Base-by-base conservation (phyloP, 37 sponge, comb jelly and placozoan species). In the Dysidea cf. avara region DNA sequence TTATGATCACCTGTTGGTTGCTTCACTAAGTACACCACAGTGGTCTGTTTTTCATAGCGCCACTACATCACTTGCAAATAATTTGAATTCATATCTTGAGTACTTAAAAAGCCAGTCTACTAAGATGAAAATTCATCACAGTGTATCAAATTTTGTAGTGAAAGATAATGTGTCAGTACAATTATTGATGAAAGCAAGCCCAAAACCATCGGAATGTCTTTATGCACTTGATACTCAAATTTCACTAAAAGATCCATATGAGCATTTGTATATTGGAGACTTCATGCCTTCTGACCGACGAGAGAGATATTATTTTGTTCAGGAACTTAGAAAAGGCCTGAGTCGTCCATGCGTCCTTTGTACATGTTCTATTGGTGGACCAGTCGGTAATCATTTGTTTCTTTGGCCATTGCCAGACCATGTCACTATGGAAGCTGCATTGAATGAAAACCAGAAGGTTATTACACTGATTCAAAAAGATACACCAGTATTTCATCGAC, bases 361-460 rank as follows among this genome's bases (percentile, higher is more conserved):
- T 30, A 76, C 77, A 18, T 76, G 31, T 38, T 66, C 77, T 20
- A 34, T 66, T 50, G 77, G 77, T 51, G 66, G 66, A 53, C 56
- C 66, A 17, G 66, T 65, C 50, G 77, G 77, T 28, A 76, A 76
- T 38, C 64, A 76, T 39, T 51, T 40, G 40, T 54, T 64, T 74
- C 48, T 74, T 30, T 74, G 61, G 75, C 75, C 50, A 39, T 49
- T 58, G 31, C 75, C 75, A 59, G 77, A 76, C 22, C 55, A 76
- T 25, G 56, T 76, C 1, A 76, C 56, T 2, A 20, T 76, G 39
- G 77, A 76, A 50, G 77, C 55, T 31, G 46, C 66, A 31, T 37
- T 65, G 22, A 53, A 29, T 50, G 77, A 76, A 53, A 76, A 76
- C 39, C 66, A 66, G 56, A 64, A 53, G 37, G 40, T 76, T 2